Conservation (phyloP, 2,113 vertebrate genomes). For the Ellobius talpinus region DNA sequence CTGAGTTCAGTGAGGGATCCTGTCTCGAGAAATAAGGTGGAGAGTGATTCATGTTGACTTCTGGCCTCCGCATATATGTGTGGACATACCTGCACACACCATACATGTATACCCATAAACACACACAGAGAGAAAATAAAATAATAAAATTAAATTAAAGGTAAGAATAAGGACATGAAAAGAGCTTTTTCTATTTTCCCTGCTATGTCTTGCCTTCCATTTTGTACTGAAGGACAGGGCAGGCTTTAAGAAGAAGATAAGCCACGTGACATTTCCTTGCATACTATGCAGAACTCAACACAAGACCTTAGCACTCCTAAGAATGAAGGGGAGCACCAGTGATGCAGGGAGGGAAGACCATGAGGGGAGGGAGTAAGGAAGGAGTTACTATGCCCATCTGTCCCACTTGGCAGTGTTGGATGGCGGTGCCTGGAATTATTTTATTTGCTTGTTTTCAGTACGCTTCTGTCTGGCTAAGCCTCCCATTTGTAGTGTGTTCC, state of each 20-base stretch:
- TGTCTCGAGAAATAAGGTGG: background rate
- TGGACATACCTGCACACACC: background rate
- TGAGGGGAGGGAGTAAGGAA: background rate
- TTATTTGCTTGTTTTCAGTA: conserved; percentile 66
- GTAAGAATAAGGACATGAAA: background rate
- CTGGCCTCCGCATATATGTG: background rate
- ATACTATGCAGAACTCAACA: background rate
- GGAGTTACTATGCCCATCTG: conserved; percentile 69
- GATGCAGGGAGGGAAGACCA: background rate
- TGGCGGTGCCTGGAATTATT: conserved; percentile 37
- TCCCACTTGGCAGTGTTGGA: background rate
- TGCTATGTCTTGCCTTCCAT: background rate
- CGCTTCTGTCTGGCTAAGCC: conserved; percentile 50
- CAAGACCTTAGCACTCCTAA: background rate
- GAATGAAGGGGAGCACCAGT: background rate
- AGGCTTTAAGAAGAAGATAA: background rate
- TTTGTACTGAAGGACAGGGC: background rate
- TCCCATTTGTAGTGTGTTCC: conserved; percentile 33
- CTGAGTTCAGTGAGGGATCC: background rate
- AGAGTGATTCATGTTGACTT: background rate
- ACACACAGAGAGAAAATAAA: background rate
- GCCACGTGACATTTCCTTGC: background rate
- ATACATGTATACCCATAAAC: background rate
- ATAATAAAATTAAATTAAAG: background rate
- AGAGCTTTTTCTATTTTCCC: background rate